These are phyloP conservation scores for Pollenia angustigena DNA, from an alignment of 2,888 invertebrate species.

Conservation along the genomic window DNA sequence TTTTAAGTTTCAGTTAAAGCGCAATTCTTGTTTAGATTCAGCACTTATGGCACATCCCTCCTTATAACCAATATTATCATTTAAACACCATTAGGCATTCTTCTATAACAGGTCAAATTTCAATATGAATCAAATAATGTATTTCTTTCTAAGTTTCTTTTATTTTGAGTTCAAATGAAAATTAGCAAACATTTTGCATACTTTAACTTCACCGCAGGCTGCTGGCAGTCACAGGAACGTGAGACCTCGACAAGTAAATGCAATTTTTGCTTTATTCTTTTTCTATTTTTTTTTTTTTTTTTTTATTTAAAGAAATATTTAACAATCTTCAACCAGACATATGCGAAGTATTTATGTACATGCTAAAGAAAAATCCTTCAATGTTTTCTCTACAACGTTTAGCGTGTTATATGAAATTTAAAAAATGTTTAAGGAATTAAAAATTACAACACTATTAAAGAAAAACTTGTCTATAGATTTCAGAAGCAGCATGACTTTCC, in stretches of 20 bases:
- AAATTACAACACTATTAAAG: neutral
- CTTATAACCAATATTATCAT: constrained; percentile 3
- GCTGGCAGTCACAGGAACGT: constrained; percentile 61
- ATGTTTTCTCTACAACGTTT: constrained; percentile 5
- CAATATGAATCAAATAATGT: constrained; percentile 64
- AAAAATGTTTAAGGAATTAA: constrained; percentile 10
- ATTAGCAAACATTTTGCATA: constrained; percentile 52
- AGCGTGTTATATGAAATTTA: neutral
- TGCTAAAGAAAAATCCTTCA: constrained; percentile 7
- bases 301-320: neutral
- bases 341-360: neutral
- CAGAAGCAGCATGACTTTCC: neutral
- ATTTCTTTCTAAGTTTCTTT: neutral
- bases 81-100: constrained; percentile 55
- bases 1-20: neutral
- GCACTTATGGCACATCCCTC: constrained; percentile 7
- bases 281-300: constrained; percentile 5
- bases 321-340: neutral
- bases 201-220: constrained; percentile 38
- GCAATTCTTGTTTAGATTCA: neutral
- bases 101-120: constrained; percentile 62
- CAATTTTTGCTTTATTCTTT: constrained; percentile 34
- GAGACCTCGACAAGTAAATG: constrained; percentile 66
- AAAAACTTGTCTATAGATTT: neutral
- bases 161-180: constrained; percentile 3